Evolutionary conservation across 2,113 vertebrate species (phyloP).

Genomic region (Meriones unguiculatus): DNA sequence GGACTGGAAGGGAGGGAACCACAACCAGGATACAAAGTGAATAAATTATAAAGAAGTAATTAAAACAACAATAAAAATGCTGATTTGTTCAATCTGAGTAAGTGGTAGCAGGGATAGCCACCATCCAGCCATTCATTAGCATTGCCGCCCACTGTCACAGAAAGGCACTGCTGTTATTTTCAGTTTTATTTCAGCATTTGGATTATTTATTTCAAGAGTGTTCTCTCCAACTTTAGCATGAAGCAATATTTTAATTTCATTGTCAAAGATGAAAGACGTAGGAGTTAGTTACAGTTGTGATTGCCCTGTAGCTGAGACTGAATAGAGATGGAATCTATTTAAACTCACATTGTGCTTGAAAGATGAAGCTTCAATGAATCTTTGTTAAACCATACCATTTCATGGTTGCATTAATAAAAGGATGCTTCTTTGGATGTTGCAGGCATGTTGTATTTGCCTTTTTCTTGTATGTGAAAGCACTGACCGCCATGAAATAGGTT

Average conservation of each 20-base stretch:
- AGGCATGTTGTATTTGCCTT: neutral
- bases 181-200: conserved; percentile 62
- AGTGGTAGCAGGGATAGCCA: neutral
- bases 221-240: conserved; percentile 64
- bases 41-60: too few relatives aligned
- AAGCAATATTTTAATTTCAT: conserved; percentile 80
- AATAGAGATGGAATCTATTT: conserved; percentile 68
- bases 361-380: conserved; percentile 48
- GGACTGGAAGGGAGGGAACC: too few relatives aligned
- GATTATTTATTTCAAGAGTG: conserved; percentile 78
- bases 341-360: conserved; percentile 28
- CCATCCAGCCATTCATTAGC: conserved; percentile 16
- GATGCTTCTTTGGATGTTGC: neutral
- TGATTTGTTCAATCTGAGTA: neutral
- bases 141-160: conserved; percentile 50
- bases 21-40: too few relatives aligned
- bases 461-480: neutral
- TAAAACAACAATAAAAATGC: too few relatives aligned
- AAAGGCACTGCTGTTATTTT: conserved; percentile 61
- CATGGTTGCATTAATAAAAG: conserved; percentile 60
- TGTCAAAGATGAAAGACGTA: conserved; percentile 74
- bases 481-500: neutral
- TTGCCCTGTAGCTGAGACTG: conserved; percentile 57
- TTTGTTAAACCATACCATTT: conserved; percentile 49
- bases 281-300: conserved; percentile 62